These are phyloP conservation scores for Daktulosphaira vitifoliae DNA, from an alignment of 1,140 invertebrate species.

Conservation along the genomic window DNA sequence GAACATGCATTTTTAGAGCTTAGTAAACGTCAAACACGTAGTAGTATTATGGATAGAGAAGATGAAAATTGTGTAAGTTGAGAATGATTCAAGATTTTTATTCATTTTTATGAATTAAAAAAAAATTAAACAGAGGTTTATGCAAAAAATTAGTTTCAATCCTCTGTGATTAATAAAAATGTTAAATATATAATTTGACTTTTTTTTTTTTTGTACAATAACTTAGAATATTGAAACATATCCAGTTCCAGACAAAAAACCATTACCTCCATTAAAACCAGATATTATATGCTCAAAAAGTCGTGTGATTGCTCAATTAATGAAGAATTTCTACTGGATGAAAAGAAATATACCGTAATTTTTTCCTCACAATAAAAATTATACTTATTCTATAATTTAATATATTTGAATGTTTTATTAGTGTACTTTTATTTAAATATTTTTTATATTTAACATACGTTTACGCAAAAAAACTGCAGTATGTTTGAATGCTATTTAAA, in stretches of 20 bases:
- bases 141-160: no score
- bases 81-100: not conserved
- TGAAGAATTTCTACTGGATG: conserved; percentile 85
- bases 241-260: conserved; percentile 36
- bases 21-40: conserved; percentile 34
- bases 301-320: conserved; percentile 64
- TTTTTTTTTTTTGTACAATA: not conserved
- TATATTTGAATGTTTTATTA: no score
- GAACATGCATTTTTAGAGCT: conserved; percentile 43
- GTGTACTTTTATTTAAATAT: no score
- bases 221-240: conserved; percentile 37
- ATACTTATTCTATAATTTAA: no score
- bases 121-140: not conserved
- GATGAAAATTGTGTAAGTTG: conserved; percentile 36
- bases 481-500: no score
- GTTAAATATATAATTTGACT: not conserved
- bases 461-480: no score
- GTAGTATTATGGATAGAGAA: conserved; percentile 34
- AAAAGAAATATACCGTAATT: conserved; percentile 75
- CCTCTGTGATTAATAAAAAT: not conserved
- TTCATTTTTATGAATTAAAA: not conserved
- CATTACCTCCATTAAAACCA: conserved; percentile 35
- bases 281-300: conserved; percentile 31
- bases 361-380: no score
- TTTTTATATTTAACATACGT: no score